phyloP scores from a whole-genome alignment of 1,140 invertebrate species.

The Hyphantria cunea region DNA sequence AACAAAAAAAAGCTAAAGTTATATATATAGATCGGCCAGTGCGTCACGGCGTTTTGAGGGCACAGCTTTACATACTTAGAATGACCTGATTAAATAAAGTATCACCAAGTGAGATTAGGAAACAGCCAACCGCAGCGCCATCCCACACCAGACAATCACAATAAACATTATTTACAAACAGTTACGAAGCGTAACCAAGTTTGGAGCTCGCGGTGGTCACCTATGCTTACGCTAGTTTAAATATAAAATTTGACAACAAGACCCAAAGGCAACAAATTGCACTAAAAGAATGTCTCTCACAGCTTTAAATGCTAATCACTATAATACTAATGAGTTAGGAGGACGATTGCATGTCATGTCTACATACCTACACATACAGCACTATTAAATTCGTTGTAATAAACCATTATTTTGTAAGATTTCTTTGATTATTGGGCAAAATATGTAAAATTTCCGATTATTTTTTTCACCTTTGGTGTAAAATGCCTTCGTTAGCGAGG shows the following conservation, averaged over 20 bases:
- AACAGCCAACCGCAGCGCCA: background rate
- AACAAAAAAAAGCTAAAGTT: slow-evolving; percentile 1
- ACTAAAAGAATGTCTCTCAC: slow-evolving; percentile 53
- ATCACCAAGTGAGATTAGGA: too few relatives aligned
- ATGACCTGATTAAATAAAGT: too few relatives aligned
- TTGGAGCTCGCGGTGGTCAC: slow-evolving; percentile 14
- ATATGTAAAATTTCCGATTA: too few relatives aligned
- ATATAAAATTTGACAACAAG: slow-evolving; percentile 51
- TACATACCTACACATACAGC: background rate
- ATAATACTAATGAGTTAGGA: slow-evolving; percentile 40
- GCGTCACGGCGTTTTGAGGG: background rate
- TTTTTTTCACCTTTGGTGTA: too few relatives aligned
- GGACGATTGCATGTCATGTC: slow-evolving; percentile 25
- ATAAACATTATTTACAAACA: slow-evolving; percentile 5
- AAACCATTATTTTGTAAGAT: too few relatives aligned
- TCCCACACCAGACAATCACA: background rate
- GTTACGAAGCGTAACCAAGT: background rate
- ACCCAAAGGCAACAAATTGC: slow-evolving; percentile 56
- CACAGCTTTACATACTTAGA: background rate
- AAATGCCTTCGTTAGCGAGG: too few relatives aligned
- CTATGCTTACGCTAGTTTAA: slow-evolving; percentile 31
- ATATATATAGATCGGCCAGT: slow-evolving; percentile 1
- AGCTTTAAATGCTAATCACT: slow-evolving; percentile 33
- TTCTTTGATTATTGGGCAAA: too few relatives aligned
- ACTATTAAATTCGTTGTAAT: too few relatives aligned